Evolutionary conservation across 2,888 invertebrate species (phyloP).

Genomic region (Cosmopolites sordidus): DNA sequence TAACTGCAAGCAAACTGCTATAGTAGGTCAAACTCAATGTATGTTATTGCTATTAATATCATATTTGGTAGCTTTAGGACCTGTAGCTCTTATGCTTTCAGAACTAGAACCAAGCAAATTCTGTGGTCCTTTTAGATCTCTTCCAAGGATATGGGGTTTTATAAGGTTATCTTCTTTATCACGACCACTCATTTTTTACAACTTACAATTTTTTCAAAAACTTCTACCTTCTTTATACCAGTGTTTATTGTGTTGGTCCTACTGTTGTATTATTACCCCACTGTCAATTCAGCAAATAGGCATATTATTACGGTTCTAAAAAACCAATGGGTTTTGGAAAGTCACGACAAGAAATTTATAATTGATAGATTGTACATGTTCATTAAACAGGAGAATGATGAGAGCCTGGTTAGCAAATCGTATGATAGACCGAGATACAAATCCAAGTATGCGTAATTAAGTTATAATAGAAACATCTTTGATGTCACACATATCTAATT

Average conservation of each 20-base stretch:
- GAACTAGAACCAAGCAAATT: constrained; percentile 67
- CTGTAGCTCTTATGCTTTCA: constrained; percentile 70
- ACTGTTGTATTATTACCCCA: constrained; percentile 77
- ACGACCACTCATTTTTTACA: constrained; percentile 60
- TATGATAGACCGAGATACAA: constrained; percentile 30
- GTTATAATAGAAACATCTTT: neutral
- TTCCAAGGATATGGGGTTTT: constrained; percentile 62
- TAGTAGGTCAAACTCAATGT: constrained; percentile 73
- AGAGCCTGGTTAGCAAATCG: constrained; percentile 43
- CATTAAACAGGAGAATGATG: constrained; percentile 69
- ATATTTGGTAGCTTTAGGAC: constrained; percentile 65
- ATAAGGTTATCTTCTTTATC: constrained; percentile 58
- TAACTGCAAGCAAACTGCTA: constrained; percentile 72
- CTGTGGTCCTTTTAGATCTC: constrained; percentile 76
- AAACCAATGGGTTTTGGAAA: constrained; percentile 79
- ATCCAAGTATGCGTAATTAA: neutral
- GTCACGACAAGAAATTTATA: constrained; percentile 87
- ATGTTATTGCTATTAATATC: constrained; percentile 77
- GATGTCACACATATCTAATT: neutral
- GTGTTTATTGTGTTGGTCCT: constrained; percentile 66
- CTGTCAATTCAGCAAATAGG: constrained; percentile 75
- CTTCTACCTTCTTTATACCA: constrained; percentile 75
- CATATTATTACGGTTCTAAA: constrained; percentile 80
- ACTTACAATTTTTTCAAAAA: constrained; percentile 65
- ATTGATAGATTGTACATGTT: constrained; percentile 75